These are phyloP conservation scores for Archocentrus centrarchus DNA, from an alignment of 2,113 vertebrate genomes.

Conservation along the genomic window DNA sequence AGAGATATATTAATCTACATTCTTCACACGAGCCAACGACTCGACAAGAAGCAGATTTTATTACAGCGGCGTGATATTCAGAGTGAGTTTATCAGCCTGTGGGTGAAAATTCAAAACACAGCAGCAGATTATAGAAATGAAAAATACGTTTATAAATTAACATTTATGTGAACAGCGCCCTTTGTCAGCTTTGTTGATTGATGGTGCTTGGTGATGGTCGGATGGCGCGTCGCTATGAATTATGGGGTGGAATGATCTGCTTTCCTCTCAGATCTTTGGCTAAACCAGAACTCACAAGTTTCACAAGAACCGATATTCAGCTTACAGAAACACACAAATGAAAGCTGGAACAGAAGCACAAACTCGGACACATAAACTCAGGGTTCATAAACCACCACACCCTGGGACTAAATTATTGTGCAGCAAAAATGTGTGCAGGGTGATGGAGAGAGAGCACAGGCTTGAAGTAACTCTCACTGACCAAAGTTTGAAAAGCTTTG, in stretches of 20 bases:
- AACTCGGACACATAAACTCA: too few species aligned
- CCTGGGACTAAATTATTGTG: accelerated
- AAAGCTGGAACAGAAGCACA: too few species aligned
- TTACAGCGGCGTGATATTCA: not conserved
- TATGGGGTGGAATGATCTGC: too few species aligned
- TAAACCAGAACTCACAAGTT: not conserved
- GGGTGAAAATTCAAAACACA: not conserved
- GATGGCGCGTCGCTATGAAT: not conserved
- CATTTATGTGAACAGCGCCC: accelerated
- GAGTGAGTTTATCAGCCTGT: not conserved
- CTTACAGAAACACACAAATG: too few species aligned
- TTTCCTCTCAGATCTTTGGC: too few species aligned
- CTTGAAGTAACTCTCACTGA: not conserved
- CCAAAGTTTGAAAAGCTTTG: not conserved
- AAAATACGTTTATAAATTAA: not conserved
- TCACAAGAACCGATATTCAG: too few species aligned
- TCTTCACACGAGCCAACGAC: not conserved
- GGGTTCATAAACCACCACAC: not conserved
- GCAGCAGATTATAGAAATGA: not conserved
- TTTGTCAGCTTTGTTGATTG: not conserved
- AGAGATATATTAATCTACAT: accelerated
- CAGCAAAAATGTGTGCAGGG: not conserved
- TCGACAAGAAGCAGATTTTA: not conserved
- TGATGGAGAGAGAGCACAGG: not conserved
- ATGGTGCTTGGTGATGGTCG: accelerated